These are phyloP conservation scores for Callocephalon fimbriatum DNA, from an alignment of 2,113 vertebrate species.

Conservation along the genomic window DNA sequence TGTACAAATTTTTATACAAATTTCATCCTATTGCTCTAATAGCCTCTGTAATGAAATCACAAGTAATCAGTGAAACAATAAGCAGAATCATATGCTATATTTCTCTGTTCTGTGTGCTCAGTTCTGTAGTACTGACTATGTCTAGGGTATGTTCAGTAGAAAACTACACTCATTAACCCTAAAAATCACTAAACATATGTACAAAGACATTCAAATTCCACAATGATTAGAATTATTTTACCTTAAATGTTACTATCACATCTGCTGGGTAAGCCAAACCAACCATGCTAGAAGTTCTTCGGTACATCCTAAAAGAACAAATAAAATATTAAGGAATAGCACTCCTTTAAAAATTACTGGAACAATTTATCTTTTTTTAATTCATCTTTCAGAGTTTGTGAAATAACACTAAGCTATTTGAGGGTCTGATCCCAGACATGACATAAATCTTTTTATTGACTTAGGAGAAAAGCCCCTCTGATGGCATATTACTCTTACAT, in stretches of 20 bases:
- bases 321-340: neutral
- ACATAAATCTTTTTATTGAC: neutral
- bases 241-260: conserved; percentile 92
- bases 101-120: neutral
- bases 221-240: conserved; percentile 72
- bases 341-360: neutral
- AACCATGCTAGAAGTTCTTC: conserved; percentile 93
- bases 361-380: neutral
- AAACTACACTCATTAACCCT: neutral
- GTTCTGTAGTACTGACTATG: neutral
- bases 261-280: conserved; percentile 92
- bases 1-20: neutral
- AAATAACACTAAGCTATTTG: neutral
- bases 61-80: neutral
- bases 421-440: neutral
- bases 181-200: neutral
- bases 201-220: neutral
- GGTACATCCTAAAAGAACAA: conserved; percentile 90
- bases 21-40: neutral
- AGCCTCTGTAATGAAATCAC: neutral
- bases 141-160: neutral
- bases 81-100: neutral
- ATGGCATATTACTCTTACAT: neutral
- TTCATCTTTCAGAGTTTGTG: neutral
- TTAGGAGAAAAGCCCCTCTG: neutral